Base-by-base conservation (phyloP, 2,113 vertebrate genomes). In the Pogonocichla stellata region DNA sequence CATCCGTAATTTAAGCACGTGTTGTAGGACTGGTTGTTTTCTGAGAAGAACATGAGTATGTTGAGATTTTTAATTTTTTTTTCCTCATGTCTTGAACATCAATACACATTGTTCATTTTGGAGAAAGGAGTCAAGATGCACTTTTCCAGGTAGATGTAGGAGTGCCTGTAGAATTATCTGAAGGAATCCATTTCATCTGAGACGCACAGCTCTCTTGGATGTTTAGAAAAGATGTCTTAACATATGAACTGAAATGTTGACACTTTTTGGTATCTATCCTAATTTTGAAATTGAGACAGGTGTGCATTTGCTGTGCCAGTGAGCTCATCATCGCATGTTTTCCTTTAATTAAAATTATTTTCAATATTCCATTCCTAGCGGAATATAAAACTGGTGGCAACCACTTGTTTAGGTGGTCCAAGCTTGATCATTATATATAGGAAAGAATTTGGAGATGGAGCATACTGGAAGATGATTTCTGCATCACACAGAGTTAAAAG, bases 401-500 rank as follows among this genome's bases (percentile, higher is more conserved):
- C 34, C 9, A 3, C 12, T 60, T 60, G 23, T 65, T 80, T 87
- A 61, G 45, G 33, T 64, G 29, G 38, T 75, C 78, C 15, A 60
- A 80, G 42, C 33, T 47, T 43, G 42, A 28, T 69, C 12, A 25
- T 92, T 25, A 22, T 38, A 12, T 19, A 18, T 89, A 58, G 33
- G 36, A 73, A 90, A 73, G 54, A 89, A 51, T 79, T 51, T 17
- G 25, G 66, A 22, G 25, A 36, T 73, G 67, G 53, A 79, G 31
- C 29, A 34, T 42, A 12, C 53, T 89, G 61, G 61, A 81, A 75
- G 26, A 60, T 23, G 28, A 79, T 65, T 87, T 79, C 73, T 78
- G 70, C 15, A 0, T 87, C 82, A 80, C 57, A 50, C 25, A 73
- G 61, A 71, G 38, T 93, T 88, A 72, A 80, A 95, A 88, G 70